These are phyloP conservation scores for Mesitornis unicolor DNA, from an alignment of 2,113 vertebrate species.

Conservation along the genomic window DNA sequence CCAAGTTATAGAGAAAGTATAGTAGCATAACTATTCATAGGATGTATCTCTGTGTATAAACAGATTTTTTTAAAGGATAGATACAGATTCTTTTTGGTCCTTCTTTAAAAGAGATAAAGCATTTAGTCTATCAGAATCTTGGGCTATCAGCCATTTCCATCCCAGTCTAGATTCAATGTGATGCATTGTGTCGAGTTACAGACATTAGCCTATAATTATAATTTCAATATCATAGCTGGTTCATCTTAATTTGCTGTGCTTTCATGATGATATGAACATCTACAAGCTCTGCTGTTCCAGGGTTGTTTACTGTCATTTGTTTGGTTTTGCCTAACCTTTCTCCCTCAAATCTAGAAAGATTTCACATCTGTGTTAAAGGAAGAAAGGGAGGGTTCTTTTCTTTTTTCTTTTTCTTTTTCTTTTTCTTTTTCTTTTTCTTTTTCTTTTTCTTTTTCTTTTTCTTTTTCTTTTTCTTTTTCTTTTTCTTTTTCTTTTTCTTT, in stretches of 20 bases:
- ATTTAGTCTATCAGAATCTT: not conserved
- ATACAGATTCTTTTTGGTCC: not conserved
- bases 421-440: not conserved
- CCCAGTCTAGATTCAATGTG: not conserved
- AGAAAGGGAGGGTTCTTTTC: not conserved
- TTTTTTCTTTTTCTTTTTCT: not conserved
- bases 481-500: not conserved
- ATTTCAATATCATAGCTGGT: not conserved
- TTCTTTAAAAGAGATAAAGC: not conserved
- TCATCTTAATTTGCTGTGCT: not conserved
- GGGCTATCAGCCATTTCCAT: not conserved
- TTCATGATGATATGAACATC: not conserved
- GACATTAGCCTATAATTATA: not conserved
- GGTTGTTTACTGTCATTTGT: not conserved
- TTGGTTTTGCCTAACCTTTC: not conserved
- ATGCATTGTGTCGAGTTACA: not conserved
- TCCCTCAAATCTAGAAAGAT: conserved; percentile 25
- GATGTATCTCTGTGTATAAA: not conserved
- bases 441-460: not conserved
- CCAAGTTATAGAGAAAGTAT: not conserved
- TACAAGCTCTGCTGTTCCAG: not conserved
- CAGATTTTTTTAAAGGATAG: not conserved
- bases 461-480: not conserved
- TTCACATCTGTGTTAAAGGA: not conserved
- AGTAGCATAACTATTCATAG: not conserved